phyloP scores from a whole-genome alignment of 2,888 invertebrate genomes.

The Apotomis betuletana region DNA sequence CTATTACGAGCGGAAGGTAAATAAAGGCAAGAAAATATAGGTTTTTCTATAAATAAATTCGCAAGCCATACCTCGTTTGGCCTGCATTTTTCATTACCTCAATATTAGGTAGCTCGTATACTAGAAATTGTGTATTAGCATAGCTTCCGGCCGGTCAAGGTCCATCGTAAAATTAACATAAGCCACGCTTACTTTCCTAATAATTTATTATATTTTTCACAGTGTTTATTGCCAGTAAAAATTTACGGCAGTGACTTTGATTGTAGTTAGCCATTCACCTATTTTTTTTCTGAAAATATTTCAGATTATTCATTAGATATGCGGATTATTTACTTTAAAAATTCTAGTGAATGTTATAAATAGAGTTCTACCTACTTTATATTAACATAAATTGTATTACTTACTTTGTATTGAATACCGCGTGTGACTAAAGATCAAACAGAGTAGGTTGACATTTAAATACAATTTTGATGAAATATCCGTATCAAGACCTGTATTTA shows the following conservation, averaged over 20 bases:
- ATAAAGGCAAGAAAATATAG: constrained; percentile 8
- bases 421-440: too few relatives aligned
- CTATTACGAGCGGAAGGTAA: neutral
- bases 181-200: constrained; percentile 35
- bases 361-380: neutral
- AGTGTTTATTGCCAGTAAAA: constrained; percentile 32
- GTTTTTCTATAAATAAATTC: neutral
- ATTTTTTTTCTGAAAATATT: neutral
- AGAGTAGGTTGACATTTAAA: too few relatives aligned
- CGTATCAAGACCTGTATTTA: too few relatives aligned
- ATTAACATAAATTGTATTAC: neutral
- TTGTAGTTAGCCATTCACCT: constrained; percentile 28
- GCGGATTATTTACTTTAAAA: constrained; percentile 14
- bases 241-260: constrained; percentile 23
- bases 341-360: neutral
- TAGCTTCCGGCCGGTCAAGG: constrained; percentile 65
- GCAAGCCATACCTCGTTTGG: constrained; percentile 1
- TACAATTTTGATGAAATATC: too few relatives aligned
- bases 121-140: constrained; percentile 31
- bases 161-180: constrained; percentile 44
- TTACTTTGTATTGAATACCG: too few relatives aligned
- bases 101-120: constrained; percentile 8
- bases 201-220: constrained; percentile 27
- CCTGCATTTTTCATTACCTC: constrained; percentile 29
- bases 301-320: constrained; percentile 1